phyloP scores from a whole-genome alignment of 2,797 vertebrate genomes.

The Bufotes viridis region DNA sequence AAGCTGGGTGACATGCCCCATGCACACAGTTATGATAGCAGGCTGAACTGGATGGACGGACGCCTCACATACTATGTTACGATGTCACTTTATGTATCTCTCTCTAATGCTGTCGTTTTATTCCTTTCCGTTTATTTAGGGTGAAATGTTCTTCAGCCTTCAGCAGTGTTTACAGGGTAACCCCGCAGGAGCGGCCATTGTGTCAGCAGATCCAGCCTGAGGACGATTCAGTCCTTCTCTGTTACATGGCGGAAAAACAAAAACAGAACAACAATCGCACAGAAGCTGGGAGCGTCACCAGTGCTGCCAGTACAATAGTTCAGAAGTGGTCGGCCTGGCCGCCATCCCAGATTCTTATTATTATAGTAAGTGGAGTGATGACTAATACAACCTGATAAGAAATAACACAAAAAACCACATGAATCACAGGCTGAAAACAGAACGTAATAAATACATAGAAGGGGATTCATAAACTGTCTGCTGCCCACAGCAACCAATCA shows the following conservation, averaged over 20 bases:
- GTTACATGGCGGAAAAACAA: not conserved
- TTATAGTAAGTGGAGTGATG: conserved; percentile 35
- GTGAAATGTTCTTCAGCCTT: not conserved
- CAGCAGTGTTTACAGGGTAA: not conserved
- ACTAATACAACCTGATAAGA: conserved; percentile 19
- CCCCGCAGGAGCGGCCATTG: not conserved
- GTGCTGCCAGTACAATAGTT: conserved; percentile 7
- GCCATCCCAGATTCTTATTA: conserved; percentile 10
- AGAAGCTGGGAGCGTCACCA: not conserved
- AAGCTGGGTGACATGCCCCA: not conserved
- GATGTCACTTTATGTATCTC: no score
- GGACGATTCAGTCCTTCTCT: not conserved
- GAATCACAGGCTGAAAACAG: not conserved
- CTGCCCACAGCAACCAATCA: no score
- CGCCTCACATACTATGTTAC: no score
- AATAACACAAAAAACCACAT: conserved; percentile 14
- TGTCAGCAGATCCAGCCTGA: not conserved
- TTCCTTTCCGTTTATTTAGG: not conserved
- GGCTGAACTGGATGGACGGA: no score
- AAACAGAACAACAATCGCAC: conserved; percentile 21
- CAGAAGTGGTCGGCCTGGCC: conserved; percentile 4
- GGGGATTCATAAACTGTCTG: not conserved
- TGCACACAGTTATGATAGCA: not conserved
- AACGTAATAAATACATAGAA: not conserved
- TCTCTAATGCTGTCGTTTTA: no score